Percentiles rank a stretch among this genome's conserved stretches.
Evolutionary conservation across 2,888 invertebrate genomes (phyloP).

Genomic region (Watsonalla binaria): DNA sequence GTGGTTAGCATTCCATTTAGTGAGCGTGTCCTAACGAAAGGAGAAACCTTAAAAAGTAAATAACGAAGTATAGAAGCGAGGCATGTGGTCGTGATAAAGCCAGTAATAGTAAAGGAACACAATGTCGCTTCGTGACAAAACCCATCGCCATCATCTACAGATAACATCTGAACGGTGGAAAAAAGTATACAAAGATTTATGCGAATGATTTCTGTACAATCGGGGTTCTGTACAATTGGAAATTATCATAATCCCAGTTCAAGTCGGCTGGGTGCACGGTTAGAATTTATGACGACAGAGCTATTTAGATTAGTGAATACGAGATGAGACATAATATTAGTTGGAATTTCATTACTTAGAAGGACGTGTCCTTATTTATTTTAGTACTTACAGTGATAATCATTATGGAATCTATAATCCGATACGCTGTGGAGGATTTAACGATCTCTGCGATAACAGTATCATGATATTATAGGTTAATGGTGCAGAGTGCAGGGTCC

Average conservation of each 20-base stretch:
- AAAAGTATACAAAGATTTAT: not conserved
- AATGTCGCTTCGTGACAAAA: not conserved
- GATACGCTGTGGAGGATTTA: too few relatives aligned
- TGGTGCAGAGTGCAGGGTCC: not conserved
- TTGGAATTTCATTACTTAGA: not conserved
- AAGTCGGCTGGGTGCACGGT: not conserved
- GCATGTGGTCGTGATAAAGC: not conserved
- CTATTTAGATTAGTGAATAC: not conserved
- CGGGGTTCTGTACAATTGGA: not conserved
- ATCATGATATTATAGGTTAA: too few relatives aligned
- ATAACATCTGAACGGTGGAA: constrained; percentile 2
- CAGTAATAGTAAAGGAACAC: not conserved
- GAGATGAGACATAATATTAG: not conserved
- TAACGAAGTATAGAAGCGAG: not conserved
- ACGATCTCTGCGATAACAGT: too few relatives aligned
- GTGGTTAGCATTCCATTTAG: not conserved
- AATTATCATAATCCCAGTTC: not conserved
- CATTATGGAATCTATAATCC: too few relatives aligned
- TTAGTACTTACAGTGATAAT: too few relatives aligned
- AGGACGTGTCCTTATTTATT: too few relatives aligned
- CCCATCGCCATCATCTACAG: not conserved
- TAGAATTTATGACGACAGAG: not conserved
- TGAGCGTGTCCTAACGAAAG: not conserved
- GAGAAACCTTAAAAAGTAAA: not conserved
- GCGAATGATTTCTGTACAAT: not conserved